phyloP scores from a whole-genome alignment of 1,140 invertebrate genomes.

The Drosophila ananassae region DNA sequence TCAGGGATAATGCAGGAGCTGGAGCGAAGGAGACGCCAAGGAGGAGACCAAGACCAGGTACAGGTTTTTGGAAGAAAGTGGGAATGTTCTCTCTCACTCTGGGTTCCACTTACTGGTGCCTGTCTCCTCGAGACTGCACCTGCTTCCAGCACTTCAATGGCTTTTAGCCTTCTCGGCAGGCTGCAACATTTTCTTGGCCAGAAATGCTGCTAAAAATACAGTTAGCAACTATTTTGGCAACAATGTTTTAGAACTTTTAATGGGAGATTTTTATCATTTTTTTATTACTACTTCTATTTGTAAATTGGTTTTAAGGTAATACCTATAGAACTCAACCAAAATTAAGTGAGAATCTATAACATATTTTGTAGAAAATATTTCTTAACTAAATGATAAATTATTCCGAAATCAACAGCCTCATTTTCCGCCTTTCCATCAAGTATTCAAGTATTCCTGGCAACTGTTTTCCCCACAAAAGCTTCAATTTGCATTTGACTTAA shows the following conservation, averaged over 20 bases:
- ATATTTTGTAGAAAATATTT: not conserved
- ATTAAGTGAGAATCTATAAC: too few relatives aligned
- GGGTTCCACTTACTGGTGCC: too few relatives aligned
- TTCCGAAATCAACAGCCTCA: not conserved
- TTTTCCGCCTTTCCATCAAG: not conserved
- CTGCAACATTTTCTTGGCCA: conserved; percentile 41
- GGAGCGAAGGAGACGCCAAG: conserved; percentile 1
- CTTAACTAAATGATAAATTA: not conserved
- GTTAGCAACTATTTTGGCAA: conserved; percentile 15
- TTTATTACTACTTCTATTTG: too few relatives aligned
- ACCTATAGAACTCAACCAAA: too few relatives aligned
- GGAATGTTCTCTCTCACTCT: conserved; percentile 10
- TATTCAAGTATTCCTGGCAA: conserved; percentile 12
- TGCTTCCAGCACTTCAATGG: conserved; percentile 31
- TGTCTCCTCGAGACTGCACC: conserved; percentile 32
- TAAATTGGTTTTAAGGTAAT: too few relatives aligned
- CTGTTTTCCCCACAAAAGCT: conserved; percentile 55
- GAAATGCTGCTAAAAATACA: conserved; percentile 16
- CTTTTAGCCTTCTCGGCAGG: conserved; percentile 14
- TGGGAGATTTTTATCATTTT: too few relatives aligned
- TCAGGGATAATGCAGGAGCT: conserved; percentile 11
- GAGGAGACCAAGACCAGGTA: conserved; percentile 18
- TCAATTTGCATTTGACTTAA: conserved; percentile 72
- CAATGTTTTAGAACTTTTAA: not conserved
- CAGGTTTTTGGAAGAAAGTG: conserved; percentile 49